Evolutionary conservation across 2,113 vertebrate genomes (phyloP).

Genomic region (Bufo gargarizans): DNA sequence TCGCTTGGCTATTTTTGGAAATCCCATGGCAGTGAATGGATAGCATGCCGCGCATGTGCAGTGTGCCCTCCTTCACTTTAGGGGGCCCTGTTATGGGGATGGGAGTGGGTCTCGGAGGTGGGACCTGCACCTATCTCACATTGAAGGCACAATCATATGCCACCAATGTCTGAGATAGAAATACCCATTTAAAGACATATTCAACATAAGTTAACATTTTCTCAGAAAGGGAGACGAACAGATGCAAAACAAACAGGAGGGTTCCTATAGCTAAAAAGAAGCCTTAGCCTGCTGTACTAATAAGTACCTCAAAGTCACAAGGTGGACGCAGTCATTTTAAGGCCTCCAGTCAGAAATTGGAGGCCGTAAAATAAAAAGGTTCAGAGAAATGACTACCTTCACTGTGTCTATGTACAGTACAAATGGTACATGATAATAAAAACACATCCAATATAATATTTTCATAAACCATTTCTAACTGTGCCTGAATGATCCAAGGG

Average conservation of each 20-base stretch:
- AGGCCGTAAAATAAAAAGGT: neutral
- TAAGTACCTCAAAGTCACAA: neutral
- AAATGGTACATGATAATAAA: neutral
- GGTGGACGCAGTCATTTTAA: neutral
- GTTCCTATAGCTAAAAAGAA: neutral
- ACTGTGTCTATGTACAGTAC: neutral
- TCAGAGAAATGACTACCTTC: neutral
- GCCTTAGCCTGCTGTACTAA: neutral
- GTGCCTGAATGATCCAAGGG: neutral
- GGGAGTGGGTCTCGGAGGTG: too few species aligned
- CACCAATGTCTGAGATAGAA: too few species aligned
- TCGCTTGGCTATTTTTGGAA: too few species aligned
- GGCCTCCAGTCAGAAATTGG: neutral
- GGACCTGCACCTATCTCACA: too few species aligned
- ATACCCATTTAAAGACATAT: neutral
- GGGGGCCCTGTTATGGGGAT: too few species aligned
- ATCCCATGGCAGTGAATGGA: too few species aligned
- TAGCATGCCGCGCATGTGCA: too few species aligned
- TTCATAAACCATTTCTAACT: neutral
- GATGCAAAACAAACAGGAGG: neutral
- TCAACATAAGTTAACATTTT: neutral
- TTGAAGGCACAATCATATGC: too few species aligned
- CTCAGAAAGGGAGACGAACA: neutral
- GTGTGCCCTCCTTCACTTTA: too few species aligned
- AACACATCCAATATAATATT: neutral